Base-by-base conservation (phyloP, 2,113 vertebrate species). In the Panurus biarmicus region DNA sequence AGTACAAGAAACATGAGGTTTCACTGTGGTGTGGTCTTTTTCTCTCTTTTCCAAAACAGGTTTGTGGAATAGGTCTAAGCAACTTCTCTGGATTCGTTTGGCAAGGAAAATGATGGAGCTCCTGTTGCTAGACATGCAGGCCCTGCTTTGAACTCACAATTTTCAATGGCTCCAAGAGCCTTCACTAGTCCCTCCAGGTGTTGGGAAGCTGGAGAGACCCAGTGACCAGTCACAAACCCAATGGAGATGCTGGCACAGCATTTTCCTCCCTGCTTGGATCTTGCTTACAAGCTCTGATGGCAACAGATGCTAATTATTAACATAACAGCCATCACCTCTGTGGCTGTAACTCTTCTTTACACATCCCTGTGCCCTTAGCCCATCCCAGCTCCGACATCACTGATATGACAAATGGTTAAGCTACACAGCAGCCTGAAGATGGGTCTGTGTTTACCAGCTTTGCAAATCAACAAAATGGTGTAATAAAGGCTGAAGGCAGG, bases 31-130 rank as follows among this genome's bases (percentile, higher is more conserved):
- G 14, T 74, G 45, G 24, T 50, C 33, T 44, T 80, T 20, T 83
- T 22, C 53, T 88, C 45, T 70, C 71, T 69, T 93, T 93, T 60
- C 56, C 72, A 62, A 90, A 80, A 70, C 14, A 61, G 66, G 8
- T 93, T 94, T 62, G 35, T 66, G 81, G 50, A 84, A 62, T 92
- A 87, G 56, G 14, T 24, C 58, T 86, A 31, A 95, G n/a, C 42
- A 42, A 70, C 66, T 62, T 67, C 38, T 54, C 28, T 54, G 38
- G 23, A 24, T 86, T 73, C 2, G 0, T 71, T 35, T 67, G n/a
- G 17, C 60, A 47, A 74, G 77, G 28, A 60, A 47, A 38, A 83
- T 20, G 14, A 28, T 40, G 29, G 9, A 33, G 20, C 8, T 80
- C 4, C 58, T 48, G 4, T 65, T 42, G n/a, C 51, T 44, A 81